Percentiles rank a stretch among this genome's conserved stretches.
Evolutionary conservation across 2,113 vertebrate genomes (phyloP).

Genomic region (Ginglymostoma cirratum): DNA sequence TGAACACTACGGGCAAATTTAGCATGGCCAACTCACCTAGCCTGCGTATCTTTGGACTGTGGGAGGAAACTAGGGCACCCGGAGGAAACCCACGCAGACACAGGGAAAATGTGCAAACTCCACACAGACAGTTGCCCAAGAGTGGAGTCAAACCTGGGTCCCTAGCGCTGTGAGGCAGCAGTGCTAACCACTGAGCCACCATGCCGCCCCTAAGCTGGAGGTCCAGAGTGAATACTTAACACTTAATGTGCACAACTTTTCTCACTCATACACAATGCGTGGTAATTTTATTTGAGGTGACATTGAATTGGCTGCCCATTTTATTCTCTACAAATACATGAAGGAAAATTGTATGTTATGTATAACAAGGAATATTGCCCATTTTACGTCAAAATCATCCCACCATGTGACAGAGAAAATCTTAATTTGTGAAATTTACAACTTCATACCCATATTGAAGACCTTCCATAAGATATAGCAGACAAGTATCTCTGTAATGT

Average conservation of each 20-base stretch:
- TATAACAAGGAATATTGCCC: not conserved
- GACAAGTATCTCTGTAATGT: not conserved
- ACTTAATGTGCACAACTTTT: not conserved
- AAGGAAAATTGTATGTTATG: not conserved
- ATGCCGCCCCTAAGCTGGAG: not conserved
- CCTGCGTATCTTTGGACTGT: no score
- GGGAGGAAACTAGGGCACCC: no score
- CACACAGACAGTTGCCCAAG: no score
- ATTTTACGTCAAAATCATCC: not conserved
- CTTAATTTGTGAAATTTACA: not conserved
- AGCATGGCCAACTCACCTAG: no score
- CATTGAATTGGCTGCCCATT: not conserved
- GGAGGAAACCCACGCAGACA: no score
- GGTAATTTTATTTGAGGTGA: not conserved
- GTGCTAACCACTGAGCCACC: no score
- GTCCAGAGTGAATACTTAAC: not conserved
- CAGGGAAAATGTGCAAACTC: no score
- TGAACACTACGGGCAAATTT: no score
- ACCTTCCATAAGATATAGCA: not conserved
- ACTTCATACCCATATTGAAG: not conserved
- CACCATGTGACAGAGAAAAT: not conserved
- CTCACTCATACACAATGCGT: not conserved
- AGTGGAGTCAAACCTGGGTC: no score
- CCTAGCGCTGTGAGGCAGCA: no score
- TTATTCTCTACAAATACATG: not conserved